Evolutionary conservation across 2,888 invertebrate genomes (phyloP), one percentile per base, ranked within the genome.

Genomic region (Rhodophaea formosa): DNA sequence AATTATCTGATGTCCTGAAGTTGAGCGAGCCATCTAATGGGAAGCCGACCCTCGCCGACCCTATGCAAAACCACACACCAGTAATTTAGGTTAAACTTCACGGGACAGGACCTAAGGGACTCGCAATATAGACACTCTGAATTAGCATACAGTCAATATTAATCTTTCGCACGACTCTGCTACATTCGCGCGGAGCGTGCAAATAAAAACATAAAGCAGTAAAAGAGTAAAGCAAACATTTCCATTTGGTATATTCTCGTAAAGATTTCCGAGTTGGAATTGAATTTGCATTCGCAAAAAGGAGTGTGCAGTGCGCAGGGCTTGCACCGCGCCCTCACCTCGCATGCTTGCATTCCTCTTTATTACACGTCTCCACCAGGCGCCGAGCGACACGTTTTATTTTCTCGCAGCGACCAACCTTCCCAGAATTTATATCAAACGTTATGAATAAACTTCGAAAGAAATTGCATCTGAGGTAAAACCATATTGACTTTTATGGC

Each of bases 261-360:
- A 76, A 79, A 81, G 71, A 77, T 79, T 84, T 78, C 70, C 62
- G 68, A 79, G 74, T 70, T 63, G 70, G 68, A 79, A 80, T 81
- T 78, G 74, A 77, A 80, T 82, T 83, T 81, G 74, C 77, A 79
- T 81, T 75, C 71, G 70, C 71, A 71, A 78, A 70, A 69, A 64
- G 72, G 69, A 74, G 56, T 49, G 49, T 49, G 49, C 47, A 69
- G 67, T 66, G 70, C 64, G 68, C 65, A 65, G 67, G 63, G 53
- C 68, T 62, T 60, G 66, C 67, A 68, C 70, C 76, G 70, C 75
- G 72, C 80, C 74, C 77, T 80, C 82, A 78, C 80, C 70, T 80
- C 72, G 72, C 67, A 65, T 65, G 67, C 72, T 75, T 75, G 70
- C 71, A 71, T 77, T 72, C 71, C 72, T 73, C 72, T 77, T 78